Conservation (phyloP, 2,797 vertebrate genomes). For the Microchirus variegatus region DNA sequence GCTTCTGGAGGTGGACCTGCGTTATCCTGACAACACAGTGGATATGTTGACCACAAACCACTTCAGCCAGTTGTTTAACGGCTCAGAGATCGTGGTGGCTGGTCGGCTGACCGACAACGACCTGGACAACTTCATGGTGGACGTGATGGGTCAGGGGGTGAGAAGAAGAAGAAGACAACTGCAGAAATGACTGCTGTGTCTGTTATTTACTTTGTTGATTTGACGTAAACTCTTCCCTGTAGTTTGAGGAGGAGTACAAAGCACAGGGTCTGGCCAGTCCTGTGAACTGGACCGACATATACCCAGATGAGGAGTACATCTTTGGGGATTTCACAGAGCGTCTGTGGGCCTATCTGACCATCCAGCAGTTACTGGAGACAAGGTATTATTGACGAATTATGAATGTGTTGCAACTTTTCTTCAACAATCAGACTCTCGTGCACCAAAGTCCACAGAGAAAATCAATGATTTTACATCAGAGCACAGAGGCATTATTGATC, state of each 20-base stretch:
- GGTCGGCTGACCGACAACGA: slow-evolving; percentile 79
- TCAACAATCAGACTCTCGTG: too few species aligned
- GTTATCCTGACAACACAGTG: slow-evolving; percentile 80
- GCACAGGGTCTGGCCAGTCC: slow-evolving; percentile 69
- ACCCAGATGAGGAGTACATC: slow-evolving; percentile 85
- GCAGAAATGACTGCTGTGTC: neutral
- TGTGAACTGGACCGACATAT: slow-evolving; percentile 75
- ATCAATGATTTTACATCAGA: too few species aligned
- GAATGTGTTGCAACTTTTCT: too few species aligned
- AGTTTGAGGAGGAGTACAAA: slow-evolving; percentile 69
- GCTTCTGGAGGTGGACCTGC: slow-evolving; percentile 82
- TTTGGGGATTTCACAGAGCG: slow-evolving; percentile 91
- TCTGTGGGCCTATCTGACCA: slow-evolving; percentile 92
- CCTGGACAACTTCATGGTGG: slow-evolving; percentile 77
- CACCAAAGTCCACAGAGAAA: too few species aligned
- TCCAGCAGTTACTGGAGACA: slow-evolving; percentile 88
- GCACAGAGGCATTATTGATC: too few species aligned
- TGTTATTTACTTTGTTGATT: neutral
- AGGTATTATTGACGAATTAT: too few species aligned
- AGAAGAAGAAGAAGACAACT: too few species aligned
- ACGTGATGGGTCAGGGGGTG: slow-evolving; percentile 85
- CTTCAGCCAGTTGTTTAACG: slow-evolving; percentile 86
- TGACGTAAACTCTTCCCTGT: neutral
- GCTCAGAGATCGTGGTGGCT: slow-evolving; percentile 90
- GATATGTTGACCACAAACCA: slow-evolving; percentile 81